Evolutionary conservation across 2,113 vertebrate species (phyloP), one percentile per base, ranked within the genome.

Genomic region (Cervus canadensis): DNA sequence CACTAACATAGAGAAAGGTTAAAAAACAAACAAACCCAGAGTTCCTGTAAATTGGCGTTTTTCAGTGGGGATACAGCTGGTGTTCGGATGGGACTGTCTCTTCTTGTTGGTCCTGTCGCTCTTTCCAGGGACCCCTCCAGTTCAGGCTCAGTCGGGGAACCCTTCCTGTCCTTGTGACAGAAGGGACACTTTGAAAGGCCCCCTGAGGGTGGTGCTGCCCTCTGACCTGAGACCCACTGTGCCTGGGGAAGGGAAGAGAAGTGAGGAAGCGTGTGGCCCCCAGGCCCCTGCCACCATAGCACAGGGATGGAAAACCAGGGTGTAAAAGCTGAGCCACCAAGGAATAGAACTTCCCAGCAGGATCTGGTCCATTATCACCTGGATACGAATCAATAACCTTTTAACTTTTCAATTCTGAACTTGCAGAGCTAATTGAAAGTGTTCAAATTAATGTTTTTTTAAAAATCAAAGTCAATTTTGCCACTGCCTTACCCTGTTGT

Each of bases 401-500:
- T 95, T 94, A 87, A 87, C 89, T 96, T 21, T 71, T 71, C 36
- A 84, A 13, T 85, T 94, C 85, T 54, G 45, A 92, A 94, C n/a
- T 95, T 96, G 52, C 17, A 93, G 26, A 91, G 40, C 82, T 94
- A 93, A 95, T 92, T 85, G 74, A 57, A 90, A 87, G 6, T 92
- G 9, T 74, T 92, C 74, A 97, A 85, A 52, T 96, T 87, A 93
- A 86, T 71, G n/a, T 54, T 8, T 95, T 87, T 96, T 91, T 52
- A 17, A 96, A 94, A 91, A 81, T 96, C 57, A 59, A 64, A 95
- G 79, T 93, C 45, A 94, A 30, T 92, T 94, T 87, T 96, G 6
- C 21, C 82, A 85, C 85, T 88, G 33, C n/a, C 64, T 87, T 43
- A 52, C 43, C 74, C 9, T 96, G 16, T 97, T 25, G 11, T 97